These are phyloP conservation scores for Drosophila parabipectinata DNA, from an alignment of 1,140 invertebrate species.

Conservation along the genomic window DNA sequence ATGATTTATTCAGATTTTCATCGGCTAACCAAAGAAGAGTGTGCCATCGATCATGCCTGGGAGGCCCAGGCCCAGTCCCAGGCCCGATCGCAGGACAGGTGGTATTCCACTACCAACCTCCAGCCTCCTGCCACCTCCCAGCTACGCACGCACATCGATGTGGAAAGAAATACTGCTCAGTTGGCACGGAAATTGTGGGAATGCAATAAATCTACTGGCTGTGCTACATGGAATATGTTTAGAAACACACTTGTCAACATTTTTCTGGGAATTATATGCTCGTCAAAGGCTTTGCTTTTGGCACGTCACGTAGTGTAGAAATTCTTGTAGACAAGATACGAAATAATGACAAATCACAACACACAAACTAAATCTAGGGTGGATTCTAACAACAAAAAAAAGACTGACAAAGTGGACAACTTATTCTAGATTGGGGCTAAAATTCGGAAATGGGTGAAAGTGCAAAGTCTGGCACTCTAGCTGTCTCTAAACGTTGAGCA, in stretches of 20 bases:
- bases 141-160: background rate
- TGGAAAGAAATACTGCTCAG: slow-evolving; percentile 23
- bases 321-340: slow-evolving; percentile 18
- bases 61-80: slow-evolving; percentile 9
- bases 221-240: slow-evolving; percentile 15
- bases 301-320: slow-evolving; percentile 34
- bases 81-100: slow-evolving; percentile 8
- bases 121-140: background rate
- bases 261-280: slow-evolving; percentile 27
- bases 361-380: slow-evolving; percentile 29
- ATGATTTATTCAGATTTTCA: slow-evolving; percentile 68
- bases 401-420: slow-evolving; percentile 1
- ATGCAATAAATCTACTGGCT: slow-evolving; percentile 36
- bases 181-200: slow-evolving; percentile 36
- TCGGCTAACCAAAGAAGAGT: slow-evolving; percentile 46
- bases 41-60: slow-evolving; percentile 48
- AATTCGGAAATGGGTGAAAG: slow-evolving; percentile 20
- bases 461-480: slow-evolving; percentile 14
- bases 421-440: slow-evolving; percentile 20
- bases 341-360: slow-evolving; percentile 39
- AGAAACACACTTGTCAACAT: slow-evolving; percentile 27
- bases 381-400: background rate
- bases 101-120: background rate
- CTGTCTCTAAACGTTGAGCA: slow-evolving; percentile 72
- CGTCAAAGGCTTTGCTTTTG: slow-evolving; percentile 47